These are phyloP conservation scores for Leistus spinibarbis DNA, from an alignment of 2,888 invertebrate genomes.

Conservation along the genomic window DNA sequence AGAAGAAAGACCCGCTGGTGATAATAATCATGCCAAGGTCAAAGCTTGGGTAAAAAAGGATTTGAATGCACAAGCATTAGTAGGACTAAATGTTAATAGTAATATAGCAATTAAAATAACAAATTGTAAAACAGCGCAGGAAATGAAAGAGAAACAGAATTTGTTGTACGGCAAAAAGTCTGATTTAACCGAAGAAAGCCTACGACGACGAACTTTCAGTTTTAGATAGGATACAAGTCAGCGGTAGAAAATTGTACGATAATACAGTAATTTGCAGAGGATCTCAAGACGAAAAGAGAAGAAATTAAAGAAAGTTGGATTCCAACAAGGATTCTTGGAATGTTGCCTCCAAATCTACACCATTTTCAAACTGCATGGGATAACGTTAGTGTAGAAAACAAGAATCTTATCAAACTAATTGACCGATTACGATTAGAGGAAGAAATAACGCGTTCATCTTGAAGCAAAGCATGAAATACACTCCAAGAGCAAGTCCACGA, in stretches of 20 bases:
- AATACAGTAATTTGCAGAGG: too few relatives aligned
- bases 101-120: constrained; percentile 14
- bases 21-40: not conserved
- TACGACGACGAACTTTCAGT: not conserved
- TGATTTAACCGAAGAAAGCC: constrained; percentile 10
- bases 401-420: too few relatives aligned
- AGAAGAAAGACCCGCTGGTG: not conserved
- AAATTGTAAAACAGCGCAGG: constrained; percentile 6
- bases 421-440: too few relatives aligned
- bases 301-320: not conserved
- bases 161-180: constrained; percentile 8
- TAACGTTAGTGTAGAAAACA: not conserved
- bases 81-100: constrained; percentile 14
- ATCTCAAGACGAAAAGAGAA: too few relatives aligned
- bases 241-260: too few relatives aligned
- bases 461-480: not conserved
- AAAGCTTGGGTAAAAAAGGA: constrained; percentile 3
- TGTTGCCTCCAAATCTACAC: constrained; percentile 1
- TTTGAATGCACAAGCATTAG: constrained; percentile 12
- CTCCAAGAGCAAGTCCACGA: not conserved
- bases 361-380: constrained; percentile 18
- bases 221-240: too few relatives aligned
- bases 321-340: constrained; percentile 4
- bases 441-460: not conserved
- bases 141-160: not conserved